Evolutionary conservation across 2,888 invertebrate species (phyloP).

Genomic region (Nephrotoma guestfalica): DNA sequence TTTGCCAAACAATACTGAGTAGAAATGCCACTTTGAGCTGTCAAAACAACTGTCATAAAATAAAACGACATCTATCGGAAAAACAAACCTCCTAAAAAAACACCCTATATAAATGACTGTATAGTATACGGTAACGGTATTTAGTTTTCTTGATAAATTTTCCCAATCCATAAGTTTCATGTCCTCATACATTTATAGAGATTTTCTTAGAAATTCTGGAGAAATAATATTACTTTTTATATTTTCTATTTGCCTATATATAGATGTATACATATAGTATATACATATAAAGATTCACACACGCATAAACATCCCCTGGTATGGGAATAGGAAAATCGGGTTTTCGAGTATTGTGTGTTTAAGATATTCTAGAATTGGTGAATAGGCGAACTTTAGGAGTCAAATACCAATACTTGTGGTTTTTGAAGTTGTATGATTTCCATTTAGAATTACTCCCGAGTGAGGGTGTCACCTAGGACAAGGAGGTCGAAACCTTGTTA

Average conservation of each 20-base stretch:
- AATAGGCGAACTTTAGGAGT: neutral
- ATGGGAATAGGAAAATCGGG: neutral
- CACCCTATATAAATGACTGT: too few species aligned
- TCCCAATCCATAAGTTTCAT: neutral
- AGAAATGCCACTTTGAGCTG: too few species aligned
- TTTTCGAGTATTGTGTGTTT: neutral
- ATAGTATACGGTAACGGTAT: too few species aligned
- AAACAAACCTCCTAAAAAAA: too few species aligned
- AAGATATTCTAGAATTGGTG: neutral
- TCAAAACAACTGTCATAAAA: too few species aligned
- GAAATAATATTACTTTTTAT: neutral
- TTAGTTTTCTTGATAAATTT: neutral
- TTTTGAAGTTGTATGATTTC: neutral
- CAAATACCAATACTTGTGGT: neutral
- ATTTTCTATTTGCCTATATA: neutral
- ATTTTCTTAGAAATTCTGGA: neutral
- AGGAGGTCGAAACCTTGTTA: neutral
- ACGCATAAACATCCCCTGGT: neutral
- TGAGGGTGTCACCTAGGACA: too few species aligned
- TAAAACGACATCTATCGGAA: too few species aligned
- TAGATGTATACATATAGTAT: neutral
- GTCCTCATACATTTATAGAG: neutral
- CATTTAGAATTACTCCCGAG: neutral
- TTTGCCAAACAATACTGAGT: too few species aligned
- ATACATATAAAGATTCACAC: neutral